Evolutionary conservation across 1,140 invertebrate species (phyloP).

Genomic region (Halictus rubicundus): DNA sequence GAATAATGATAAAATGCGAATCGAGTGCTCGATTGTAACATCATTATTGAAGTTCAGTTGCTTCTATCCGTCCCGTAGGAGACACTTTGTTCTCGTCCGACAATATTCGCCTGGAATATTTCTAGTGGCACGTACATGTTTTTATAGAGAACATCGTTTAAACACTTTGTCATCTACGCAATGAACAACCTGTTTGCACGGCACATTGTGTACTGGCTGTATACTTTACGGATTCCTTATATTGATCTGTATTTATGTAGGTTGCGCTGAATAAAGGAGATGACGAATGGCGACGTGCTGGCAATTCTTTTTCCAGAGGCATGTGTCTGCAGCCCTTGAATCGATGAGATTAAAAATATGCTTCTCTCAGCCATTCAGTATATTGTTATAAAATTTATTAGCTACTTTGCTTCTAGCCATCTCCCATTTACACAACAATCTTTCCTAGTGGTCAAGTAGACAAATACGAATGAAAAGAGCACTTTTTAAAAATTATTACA

Average conservation of each 20-base stretch:
- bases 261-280: too few species aligned
- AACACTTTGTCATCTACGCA: background rate
- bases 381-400: too few species aligned
- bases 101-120: background rate
- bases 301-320: background rate
- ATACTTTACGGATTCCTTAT: background rate
- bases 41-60: background rate
- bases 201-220: background rate
- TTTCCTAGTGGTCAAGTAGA: too few species aligned
- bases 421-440: too few species aligned
- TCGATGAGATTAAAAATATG: too few species aligned
- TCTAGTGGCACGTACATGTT: background rate
- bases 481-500: too few species aligned
- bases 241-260: background rate
- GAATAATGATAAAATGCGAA: constrained; percentile 2
- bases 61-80: background rate
- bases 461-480: too few species aligned
- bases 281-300: background rate
- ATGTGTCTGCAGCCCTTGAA: background rate
- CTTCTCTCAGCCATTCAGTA: too few species aligned
- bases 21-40: background rate
- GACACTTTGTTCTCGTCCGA: background rate
- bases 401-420: too few species aligned
- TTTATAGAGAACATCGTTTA: background rate
- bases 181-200: constrained; percentile 8